Evolutionary conservation across 1,140 invertebrate species (phyloP), one percentile per base, ranked within the genome.

Genomic region (Diorhabda carinulata): DNA sequence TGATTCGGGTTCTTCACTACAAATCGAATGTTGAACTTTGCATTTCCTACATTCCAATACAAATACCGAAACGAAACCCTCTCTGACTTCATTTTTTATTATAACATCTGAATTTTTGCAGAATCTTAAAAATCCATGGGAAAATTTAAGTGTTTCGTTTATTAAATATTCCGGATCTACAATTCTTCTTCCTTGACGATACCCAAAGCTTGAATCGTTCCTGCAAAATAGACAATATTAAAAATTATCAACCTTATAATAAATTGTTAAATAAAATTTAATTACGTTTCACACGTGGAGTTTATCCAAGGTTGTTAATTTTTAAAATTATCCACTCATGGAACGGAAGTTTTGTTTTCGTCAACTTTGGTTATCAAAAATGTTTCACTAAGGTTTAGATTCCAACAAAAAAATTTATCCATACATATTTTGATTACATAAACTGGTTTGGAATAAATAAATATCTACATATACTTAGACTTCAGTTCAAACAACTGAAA

Each of bases 111-210:
- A 61, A 3, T 69, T 72, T 3, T 10, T 45, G 45, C 73, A 74
- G 40, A 74, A 74, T 52, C 64, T 65, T 3, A 74, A 52, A 6
- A 45, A 8, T 60, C 60, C 57, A 43, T 74, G 73, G 2, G 71
- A 68, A 47, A 74, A 74, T 58, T 67, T 62, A 45, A 72, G 61
- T n/a, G 67, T 44, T 52, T 72, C 65, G n/a, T 56, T 44, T 52
- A 74, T 68, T 40, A 74, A 56, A 58, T 72, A 74, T 25, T 72
- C 58, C n/a, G 67, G 70, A 52, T 74, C 73, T 43, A 74, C 73
- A 44, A 74, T 74, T 40, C 73, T 70, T 61, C 73, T 68, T 44
- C 73, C 73, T n/a, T 70, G 68, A 41, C 70, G 68, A 57, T 74
- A 74, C 52, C 42, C 65, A 69, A 52, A 70, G 66, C 69, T 63